Percentiles rank a stretch among this genome's conserved stretches.
phyloP scores from a whole-genome alignment of 2,797 vertebrate genomes.

The Phataginus tricuspis region DNA sequence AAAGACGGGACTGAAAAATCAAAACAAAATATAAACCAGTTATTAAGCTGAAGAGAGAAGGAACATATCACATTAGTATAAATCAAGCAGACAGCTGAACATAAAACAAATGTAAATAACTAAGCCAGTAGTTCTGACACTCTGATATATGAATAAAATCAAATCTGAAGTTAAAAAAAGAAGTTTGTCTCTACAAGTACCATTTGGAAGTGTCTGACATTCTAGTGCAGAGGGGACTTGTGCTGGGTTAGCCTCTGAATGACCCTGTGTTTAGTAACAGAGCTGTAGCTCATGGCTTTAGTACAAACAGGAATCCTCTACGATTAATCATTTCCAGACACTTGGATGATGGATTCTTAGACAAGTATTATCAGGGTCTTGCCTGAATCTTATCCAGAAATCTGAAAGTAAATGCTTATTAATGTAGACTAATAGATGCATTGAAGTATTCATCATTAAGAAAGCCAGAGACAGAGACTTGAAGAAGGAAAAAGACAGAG shows the following conservation, averaged over 20 bases:
- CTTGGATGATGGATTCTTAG: constrained; percentile 78
- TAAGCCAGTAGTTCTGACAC: constrained; percentile 82
- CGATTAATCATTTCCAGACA: constrained; percentile 81
- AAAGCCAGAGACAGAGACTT: background rate
- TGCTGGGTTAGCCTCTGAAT: constrained; percentile 75
- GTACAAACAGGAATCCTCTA: constrained; percentile 73
- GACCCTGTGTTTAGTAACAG: constrained; percentile 71
- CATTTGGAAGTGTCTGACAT: constrained; percentile 57
- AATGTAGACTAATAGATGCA: constrained; percentile 75
- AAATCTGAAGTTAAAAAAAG: constrained; percentile 74
- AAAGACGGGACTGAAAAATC: constrained; percentile 97
- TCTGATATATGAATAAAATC: constrained; percentile 81
- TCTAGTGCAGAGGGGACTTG: background rate
- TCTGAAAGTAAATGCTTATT: constrained; percentile 84
- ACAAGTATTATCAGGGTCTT: constrained; percentile 82
- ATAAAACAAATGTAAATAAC: constrained; percentile 86
- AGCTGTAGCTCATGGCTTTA: constrained; percentile 69
- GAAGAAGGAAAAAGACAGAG: constrained; percentile 65
- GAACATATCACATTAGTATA: constrained; percentile 90
- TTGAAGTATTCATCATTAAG: constrained; percentile 65
- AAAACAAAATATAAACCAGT: constrained; percentile 90
- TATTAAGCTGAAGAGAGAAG: constrained; percentile 91
- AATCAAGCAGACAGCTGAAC: constrained; percentile 88
- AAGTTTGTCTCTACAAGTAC: constrained; percentile 69
- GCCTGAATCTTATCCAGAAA: constrained; percentile 80